Conservation (phyloP, 2,113 vertebrate species). For the Xenopus laevis region DNA sequence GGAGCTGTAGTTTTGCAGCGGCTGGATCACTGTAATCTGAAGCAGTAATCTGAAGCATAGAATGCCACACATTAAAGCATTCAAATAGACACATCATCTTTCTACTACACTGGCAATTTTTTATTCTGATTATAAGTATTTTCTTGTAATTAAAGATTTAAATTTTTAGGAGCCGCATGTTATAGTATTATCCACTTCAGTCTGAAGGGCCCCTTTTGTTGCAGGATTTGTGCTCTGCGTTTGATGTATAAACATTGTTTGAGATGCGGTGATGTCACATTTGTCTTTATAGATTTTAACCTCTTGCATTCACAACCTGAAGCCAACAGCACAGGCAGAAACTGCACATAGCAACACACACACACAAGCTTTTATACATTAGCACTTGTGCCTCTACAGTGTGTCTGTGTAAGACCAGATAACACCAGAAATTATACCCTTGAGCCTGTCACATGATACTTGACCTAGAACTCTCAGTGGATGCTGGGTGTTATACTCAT, state of each 20-base stretch:
- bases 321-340: no score
- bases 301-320: background rate
- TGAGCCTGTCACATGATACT: no score
- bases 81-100: background rate
- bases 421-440: no score
- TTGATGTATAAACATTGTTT: conserved; percentile 19
- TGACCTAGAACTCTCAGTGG: no score
- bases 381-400: no score
- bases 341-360: no score
- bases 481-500: no score
- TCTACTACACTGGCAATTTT: conserved; percentile 8
- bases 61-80: conserved; percentile 6
- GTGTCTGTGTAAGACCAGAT: no score
- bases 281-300: conserved; percentile 15
- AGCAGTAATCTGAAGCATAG: background rate
- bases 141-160: conserved; percentile 18
- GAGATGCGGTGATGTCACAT: conserved; percentile 1
- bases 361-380: no score
- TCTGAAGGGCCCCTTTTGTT: conserved; percentile 28
- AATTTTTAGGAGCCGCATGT: conserved; percentile 3
- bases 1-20: no score
- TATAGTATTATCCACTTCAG: conserved; percentile 27
- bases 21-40: no score
- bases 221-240: conserved; percentile 8
- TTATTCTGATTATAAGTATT: conserved; percentile 13